These are phyloP conservation scores for Psittacula cyanocephala DNA, from an alignment of 2,113 vertebrate genomes.

Conservation along the genomic window DNA sequence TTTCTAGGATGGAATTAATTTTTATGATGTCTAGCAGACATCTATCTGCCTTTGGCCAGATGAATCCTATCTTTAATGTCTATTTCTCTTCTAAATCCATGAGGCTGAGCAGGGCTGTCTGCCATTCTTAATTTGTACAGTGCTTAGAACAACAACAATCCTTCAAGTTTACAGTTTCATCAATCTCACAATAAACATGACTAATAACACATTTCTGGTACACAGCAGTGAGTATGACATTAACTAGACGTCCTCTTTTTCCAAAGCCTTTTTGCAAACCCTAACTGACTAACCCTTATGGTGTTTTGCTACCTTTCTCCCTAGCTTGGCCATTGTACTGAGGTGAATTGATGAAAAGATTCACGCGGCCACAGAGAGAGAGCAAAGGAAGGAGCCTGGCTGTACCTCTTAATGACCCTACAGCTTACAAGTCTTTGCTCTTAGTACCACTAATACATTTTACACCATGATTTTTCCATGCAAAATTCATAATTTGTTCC, in stretches of 20 bases:
- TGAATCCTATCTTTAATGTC: neutral
- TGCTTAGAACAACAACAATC: neutral
- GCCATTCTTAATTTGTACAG: neutral
- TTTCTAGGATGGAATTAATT: neutral
- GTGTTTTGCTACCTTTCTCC: neutral
- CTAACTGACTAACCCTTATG: neutral
- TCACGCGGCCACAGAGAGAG: neutral
- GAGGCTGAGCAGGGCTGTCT: neutral
- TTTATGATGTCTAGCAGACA: neutral
- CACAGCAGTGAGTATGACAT: neutral
- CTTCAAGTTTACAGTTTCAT: neutral
- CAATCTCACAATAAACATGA: neutral
- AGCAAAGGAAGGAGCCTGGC: neutral
- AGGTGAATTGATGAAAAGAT: neutral
- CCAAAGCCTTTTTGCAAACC: neutral
- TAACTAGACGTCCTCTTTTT: neutral
- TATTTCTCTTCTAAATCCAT: neutral
- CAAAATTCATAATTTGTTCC: neutral
- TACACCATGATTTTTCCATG: neutral
- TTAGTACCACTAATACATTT: neutral
- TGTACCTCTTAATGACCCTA: neutral
- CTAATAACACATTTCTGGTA: neutral
- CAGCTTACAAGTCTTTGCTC: neutral
- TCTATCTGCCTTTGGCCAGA: neutral
- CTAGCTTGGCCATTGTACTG: neutral